Conservation (phyloP, 2,888 invertebrate species). For the Brenthis ino region DNA sequence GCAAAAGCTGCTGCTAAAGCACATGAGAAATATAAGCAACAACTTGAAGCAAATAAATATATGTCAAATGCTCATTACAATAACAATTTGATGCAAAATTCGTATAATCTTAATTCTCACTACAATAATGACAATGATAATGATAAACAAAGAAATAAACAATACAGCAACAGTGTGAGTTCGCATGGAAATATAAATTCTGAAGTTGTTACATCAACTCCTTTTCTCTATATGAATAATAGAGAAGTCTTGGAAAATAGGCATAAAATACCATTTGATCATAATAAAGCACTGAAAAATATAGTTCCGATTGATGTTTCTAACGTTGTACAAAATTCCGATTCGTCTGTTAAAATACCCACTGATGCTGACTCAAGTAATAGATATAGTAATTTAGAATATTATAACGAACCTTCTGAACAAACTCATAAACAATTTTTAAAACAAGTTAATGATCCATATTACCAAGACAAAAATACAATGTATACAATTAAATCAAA, state of each 20-base stretch:
- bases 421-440: constrained; percentile 61
- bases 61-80: constrained; percentile 47
- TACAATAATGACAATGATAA: constrained; percentile 48
- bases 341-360: constrained; percentile 52
- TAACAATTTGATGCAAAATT: constrained; percentile 42
- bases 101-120: constrained; percentile 46
- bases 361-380: constrained; percentile 49
- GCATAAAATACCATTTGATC: constrained; percentile 70
- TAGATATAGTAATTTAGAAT: constrained; percentile 52
- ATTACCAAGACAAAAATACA: constrained; percentile 72
- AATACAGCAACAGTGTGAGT: constrained; percentile 51
- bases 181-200: constrained; percentile 53
- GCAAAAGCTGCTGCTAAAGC: constrained; percentile 73
- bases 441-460: constrained; percentile 61
- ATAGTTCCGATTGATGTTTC: constrained; percentile 76
- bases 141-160: constrained; percentile 59
- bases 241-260: constrained; percentile 59
- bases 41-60: constrained; percentile 55
- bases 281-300: constrained; percentile 75
- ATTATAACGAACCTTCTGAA: constrained; percentile 62
- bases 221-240: constrained; percentile 59
- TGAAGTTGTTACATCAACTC: constrained; percentile 66
- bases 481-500: constrained; percentile 67
- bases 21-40: constrained; percentile 69
- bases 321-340: constrained; percentile 67